phyloP scores from a whole-genome alignment of 2,888 invertebrate genomes.

The Oxytorus armatus region DNA sequence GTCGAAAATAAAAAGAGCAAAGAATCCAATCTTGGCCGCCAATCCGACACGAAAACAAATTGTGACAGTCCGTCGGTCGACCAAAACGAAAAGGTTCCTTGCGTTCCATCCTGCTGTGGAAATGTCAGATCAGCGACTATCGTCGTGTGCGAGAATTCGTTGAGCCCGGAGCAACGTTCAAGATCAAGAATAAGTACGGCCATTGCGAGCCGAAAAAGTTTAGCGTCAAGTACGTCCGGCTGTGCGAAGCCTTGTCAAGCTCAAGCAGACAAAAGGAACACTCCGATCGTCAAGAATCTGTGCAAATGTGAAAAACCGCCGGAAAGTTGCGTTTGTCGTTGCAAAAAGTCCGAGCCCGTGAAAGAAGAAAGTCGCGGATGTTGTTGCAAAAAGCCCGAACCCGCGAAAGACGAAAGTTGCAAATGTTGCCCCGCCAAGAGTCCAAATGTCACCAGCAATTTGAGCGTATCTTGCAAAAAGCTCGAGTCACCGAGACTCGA shows the following conservation, averaged over 20 bases:
- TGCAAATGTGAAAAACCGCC: slow-evolving; percentile 26
- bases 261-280: not conserved
- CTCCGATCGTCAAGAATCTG: slow-evolving; percentile 1
- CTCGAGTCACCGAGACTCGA: slow-evolving; percentile 6
- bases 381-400: not conserved
- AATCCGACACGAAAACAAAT: not conserved
- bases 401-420: not conserved
- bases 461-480: slow-evolving; percentile 25
- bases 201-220: slow-evolving; percentile 51
- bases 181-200: slow-evolving; percentile 49
- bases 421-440: not conserved
- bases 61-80: not conserved
- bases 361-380: not conserved
- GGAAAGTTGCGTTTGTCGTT: slow-evolving; percentile 22
- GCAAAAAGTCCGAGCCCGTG: slow-evolving; percentile 18
- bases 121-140: not conserved
- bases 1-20: not conserved
- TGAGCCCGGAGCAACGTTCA: slow-evolving; percentile 5
- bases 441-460: slow-evolving; percentile 37
- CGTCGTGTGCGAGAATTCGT: not conserved
- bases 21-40: not conserved
- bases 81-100: not conserved
- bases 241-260: not conserved
- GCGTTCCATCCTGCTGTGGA: not conserved
- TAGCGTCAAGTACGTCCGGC: not conserved